Base-by-base conservation (phyloP, 2,113 vertebrate species). In the Lanius collurio region DNA sequence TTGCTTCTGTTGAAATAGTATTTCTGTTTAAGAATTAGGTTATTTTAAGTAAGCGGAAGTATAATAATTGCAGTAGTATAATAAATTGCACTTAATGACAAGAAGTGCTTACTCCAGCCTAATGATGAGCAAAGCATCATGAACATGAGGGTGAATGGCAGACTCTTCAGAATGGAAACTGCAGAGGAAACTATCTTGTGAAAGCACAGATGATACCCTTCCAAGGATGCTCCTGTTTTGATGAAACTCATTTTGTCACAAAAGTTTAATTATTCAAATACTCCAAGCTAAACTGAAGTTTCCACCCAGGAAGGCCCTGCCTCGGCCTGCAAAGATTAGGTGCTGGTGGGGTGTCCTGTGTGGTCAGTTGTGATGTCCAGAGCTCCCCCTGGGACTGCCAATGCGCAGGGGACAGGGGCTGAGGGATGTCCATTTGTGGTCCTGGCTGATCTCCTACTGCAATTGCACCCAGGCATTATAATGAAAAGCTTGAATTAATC, bases 1-100 rank as follows among this genome's bases (percentile, higher is more conserved):
- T 91, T 75, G 21, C 30, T 78, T 81, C 52, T 87, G 49, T 71
- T 87, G 68, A 87, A 93, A 78, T 5, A 90, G 52, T 52, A 75
- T 44, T 83, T 94, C 60, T 78, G 10, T 41, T 81, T 65, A 89
- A 84, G 31, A 64, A 86, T 52, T 81, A 87, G 44, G 10, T 70
- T 46, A 80, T 17, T 67, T 87, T 77, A 83, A 93, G 39, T 57
- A 62, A 62, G 55, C 33, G 62, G 15, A 93, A 89, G 18, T 52
- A 53, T 23, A 64, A 26, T 56, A 63, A 68, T 84, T 94, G 89
- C 53, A 64, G 47, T 37, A 37, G 37, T 37, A 37, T 37, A 37
- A 37, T 37, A 37, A 90, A n/a, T 31, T 64, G n/a, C 23, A 28
- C 30, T 71, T 60, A 31, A 26, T 0, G 2, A 74, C n/a, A 67